Evolutionary conservation across 2,797 vertebrate genomes (phyloP).

Genomic region (Thamnophis elegans): DNA sequence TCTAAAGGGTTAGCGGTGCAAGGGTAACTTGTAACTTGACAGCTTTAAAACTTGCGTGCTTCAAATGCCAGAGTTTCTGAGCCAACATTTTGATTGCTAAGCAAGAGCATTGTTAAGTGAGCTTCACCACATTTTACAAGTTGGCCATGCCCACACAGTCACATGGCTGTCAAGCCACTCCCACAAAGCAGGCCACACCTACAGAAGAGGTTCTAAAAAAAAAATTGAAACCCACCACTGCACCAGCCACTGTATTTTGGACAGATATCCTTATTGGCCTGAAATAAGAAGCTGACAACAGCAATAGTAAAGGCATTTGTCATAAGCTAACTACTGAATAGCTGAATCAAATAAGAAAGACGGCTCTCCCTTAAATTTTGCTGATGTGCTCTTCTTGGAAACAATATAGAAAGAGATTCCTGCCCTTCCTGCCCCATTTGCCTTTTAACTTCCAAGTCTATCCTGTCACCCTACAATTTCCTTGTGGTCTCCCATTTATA

Average conservation of each 20-base stretch:
- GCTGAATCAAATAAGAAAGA: background rate
- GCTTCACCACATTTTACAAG: too few species aligned
- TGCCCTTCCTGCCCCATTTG: background rate
- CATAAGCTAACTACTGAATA: background rate
- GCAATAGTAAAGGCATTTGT: background rate
- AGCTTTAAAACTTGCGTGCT: too few species aligned
- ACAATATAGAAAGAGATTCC: background rate
- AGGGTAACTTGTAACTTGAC: too few species aligned
- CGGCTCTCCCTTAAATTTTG: background rate
- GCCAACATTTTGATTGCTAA: too few species aligned
- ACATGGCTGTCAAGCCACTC: too few species aligned
- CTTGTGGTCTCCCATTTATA: background rate
- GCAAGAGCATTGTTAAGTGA: too few species aligned
- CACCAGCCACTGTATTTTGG: background rate
- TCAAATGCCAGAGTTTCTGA: too few species aligned
- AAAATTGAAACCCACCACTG: too few species aligned
- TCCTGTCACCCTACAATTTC: background rate
- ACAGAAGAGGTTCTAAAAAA: too few species aligned
- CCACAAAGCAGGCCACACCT: too few species aligned
- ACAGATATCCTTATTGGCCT: background rate
- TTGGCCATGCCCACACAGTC: too few species aligned
- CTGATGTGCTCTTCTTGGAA: background rate
- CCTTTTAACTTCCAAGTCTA: background rate
- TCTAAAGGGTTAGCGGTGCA: too few species aligned
- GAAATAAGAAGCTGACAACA: background rate